Percentiles rank a stretch among this genome's conserved stretches.
Evolutionary conservation across 2,113 vertebrate species (phyloP).

Genomic region (Barbus barbus): DNA sequence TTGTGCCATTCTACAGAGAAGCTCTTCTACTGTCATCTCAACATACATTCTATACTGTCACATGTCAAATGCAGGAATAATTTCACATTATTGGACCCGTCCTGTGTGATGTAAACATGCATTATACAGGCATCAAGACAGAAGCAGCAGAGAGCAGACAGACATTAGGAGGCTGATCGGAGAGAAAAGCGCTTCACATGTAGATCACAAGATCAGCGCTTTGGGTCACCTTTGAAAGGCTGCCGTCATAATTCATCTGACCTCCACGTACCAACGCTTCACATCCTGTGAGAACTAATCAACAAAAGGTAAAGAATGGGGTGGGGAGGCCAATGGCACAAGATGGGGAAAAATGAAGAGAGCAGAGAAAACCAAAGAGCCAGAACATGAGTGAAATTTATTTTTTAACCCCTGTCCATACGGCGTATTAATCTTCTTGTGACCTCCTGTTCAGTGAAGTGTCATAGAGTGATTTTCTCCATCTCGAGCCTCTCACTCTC

Average conservation of each 20-base stretch:
- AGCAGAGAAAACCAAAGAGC: slow-evolving; percentile 64
- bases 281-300: slow-evolving; percentile 57
- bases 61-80: slow-evolving; percentile 22
- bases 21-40: neutral
- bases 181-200: slow-evolving; percentile 27
- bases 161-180: slow-evolving; percentile 36
- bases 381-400: slow-evolving; percentile 69
- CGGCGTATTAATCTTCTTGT: slow-evolving; percentile 88
- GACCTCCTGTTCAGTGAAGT: slow-evolving; percentile 84
- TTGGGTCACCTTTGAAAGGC: slow-evolving; percentile 51
- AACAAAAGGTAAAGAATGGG: slow-evolving; percentile 59
- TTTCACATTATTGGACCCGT: slow-evolving; percentile 18
- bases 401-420: slow-evolving; percentile 78
- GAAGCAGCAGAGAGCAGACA: slow-evolving; percentile 12
- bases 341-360: slow-evolving; percentile 68
- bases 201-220: slow-evolving; percentile 37
- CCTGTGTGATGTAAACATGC: slow-evolving; percentile 15
- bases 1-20: neutral
- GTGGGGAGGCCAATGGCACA: slow-evolving; percentile 47
- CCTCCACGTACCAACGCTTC: slow-evolving; percentile 48
- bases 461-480: slow-evolving; percentile 82
- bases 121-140: slow-evolving; percentile 10
- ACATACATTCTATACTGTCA: neutral
- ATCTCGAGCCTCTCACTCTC: slow-evolving; percentile 46
- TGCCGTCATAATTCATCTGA: slow-evolving; percentile 59